Percentiles rank a stretch among this genome's conserved stretches.
Conservation (phyloP, 2,888 invertebrate genomes). For the Cataglyphis cursor region DNA sequence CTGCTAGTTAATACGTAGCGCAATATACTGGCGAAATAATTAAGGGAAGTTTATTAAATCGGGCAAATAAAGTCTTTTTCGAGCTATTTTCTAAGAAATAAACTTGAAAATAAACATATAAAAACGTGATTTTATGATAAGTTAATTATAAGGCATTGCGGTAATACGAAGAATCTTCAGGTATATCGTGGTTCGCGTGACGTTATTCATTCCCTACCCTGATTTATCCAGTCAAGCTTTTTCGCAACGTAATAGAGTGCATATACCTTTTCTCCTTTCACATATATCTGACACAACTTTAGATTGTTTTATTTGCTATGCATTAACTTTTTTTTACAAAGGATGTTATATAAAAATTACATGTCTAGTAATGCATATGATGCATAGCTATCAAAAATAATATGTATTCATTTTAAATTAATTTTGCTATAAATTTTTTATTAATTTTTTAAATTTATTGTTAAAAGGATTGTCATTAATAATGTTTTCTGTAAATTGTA, state of each 20-base stretch:
- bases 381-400: background rate
- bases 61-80: slow-evolving; percentile 17
- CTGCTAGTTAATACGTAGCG: background rate
- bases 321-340: slow-evolving; percentile 15
- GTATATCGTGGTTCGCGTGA: slow-evolving; percentile 50
- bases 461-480: background rate
- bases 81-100: slow-evolving; percentile 33
- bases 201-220: slow-evolving; percentile 42
- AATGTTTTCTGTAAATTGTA: background rate
- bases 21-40: background rate
- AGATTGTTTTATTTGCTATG: background rate
- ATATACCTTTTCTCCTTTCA: slow-evolving; percentile 18
- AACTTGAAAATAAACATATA: slow-evolving; percentile 29
- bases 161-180: slow-evolving; percentile 56
- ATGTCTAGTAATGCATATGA: background rate
- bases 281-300: slow-evolving; percentile 11
- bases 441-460: background rate
- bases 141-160: slow-evolving; percentile 41
- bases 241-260: slow-evolving; percentile 3
- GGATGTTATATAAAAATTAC: background rate
- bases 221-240: slow-evolving; percentile 50
- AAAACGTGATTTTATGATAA: slow-evolving; percentile 40
- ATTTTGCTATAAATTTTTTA: background rate
- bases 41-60: slow-evolving; percentile 12
- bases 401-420: background rate